Evolutionary conservation across 2,797 vertebrate species (phyloP).

Genomic region (Sebastes hopkinsi): DNA sequence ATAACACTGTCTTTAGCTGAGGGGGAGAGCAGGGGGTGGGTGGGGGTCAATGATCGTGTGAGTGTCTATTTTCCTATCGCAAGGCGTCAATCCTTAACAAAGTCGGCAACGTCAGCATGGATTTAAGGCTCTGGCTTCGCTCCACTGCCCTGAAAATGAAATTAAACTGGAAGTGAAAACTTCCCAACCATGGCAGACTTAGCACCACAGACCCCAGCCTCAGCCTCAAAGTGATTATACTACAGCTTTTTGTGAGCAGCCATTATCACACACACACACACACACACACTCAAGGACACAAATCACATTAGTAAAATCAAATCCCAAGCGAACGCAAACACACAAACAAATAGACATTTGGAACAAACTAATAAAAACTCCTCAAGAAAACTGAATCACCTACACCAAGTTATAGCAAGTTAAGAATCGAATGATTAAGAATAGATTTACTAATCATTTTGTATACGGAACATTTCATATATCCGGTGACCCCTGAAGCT

Average conservation of each 20-base stretch:
- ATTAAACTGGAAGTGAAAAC: constrained; percentile 56
- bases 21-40: not conserved
- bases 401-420: not conserved
- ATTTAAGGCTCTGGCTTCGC: constrained; percentile 47
- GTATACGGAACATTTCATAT: not conserved
- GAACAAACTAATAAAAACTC: not conserved
- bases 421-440: not conserved
- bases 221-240: constrained; percentile 10
- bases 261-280: not conserved
- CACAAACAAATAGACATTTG: not conserved
- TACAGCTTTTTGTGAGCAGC: not conserved
- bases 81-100: constrained; percentile 17
- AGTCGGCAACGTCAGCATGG: constrained; percentile 36
- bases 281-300: not conserved
- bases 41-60: constrained; percentile 41
- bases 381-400: not conserved
- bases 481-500: not conserved
- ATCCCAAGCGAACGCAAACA: not conserved
- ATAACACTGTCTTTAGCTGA: constrained; percentile 43
- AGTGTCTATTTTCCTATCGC: constrained; percentile 36
- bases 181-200: constrained; percentile 22
- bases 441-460: not conserved
- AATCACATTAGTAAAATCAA: not conserved
- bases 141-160: constrained; percentile 43
- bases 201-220: not conserved